Evolutionary conservation across 2,797 vertebrate genomes (phyloP).

Genomic region (Acrocephalus scirpaceus): DNA sequence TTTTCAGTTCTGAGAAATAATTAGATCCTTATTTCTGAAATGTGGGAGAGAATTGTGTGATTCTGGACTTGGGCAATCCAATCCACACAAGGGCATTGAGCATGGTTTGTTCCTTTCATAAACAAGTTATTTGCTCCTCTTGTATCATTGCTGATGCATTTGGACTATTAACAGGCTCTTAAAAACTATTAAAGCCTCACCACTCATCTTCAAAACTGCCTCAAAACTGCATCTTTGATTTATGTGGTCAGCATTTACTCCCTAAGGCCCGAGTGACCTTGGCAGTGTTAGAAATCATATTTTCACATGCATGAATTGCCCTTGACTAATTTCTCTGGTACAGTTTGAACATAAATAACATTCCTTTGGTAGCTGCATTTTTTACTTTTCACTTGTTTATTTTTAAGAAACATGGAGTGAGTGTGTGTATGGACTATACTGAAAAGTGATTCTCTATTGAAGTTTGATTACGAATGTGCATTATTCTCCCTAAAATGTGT

Average conservation of each 20-base stretch:
- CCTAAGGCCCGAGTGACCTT: constrained; percentile 29
- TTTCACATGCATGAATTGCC: constrained; percentile 34
- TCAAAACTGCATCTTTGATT: constrained; percentile 29
- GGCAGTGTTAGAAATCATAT: constrained; percentile 53
- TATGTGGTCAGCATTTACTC: constrained; percentile 15
- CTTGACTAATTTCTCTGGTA: constrained; percentile 17
- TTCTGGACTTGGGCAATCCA: neutral
- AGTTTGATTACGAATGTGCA: neutral
- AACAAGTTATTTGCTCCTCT: neutral
- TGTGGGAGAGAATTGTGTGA: rapidly evolving
- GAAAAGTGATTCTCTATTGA: neutral
- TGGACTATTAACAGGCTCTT: constrained; percentile 11
- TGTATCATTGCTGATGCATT: neutral
- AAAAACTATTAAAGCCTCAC: neutral
- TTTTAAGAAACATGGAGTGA: neutral
- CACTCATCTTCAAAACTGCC: neutral
- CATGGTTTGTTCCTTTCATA: neutral
- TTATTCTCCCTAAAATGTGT: neutral
- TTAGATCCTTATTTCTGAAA: neutral
- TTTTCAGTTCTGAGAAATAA: neutral
- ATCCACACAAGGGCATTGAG: neutral
- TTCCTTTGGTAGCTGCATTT: neutral
- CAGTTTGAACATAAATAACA: constrained; percentile 27
- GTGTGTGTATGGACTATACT: neutral
- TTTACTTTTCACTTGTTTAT: neutral